Percentiles rank a stretch among this genome's conserved stretches.
These are phyloP conservation scores for Onchidella celtica DNA, from an alignment of 2,888 invertebrate species.

Conservation along the genomic window DNA sequence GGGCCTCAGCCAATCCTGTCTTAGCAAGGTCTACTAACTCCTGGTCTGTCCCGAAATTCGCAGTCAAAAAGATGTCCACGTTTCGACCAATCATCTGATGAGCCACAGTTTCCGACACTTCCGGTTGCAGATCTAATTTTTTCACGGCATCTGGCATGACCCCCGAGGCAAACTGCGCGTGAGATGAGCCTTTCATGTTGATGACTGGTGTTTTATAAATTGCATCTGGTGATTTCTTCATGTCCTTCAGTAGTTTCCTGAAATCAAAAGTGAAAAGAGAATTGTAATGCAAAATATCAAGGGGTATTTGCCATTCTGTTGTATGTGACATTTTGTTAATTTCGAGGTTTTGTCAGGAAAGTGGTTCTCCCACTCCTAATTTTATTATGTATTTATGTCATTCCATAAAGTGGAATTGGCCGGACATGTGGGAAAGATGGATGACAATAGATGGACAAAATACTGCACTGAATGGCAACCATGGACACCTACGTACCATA, in stretches of 20 bases:
- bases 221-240: slow-evolving; percentile 31
- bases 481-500: no score
- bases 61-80: slow-evolving; percentile 58
- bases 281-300: no score
- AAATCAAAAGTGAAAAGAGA: background rate
- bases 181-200: slow-evolving; percentile 62
- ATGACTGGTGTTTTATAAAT: slow-evolving; percentile 62
- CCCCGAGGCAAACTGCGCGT: slow-evolving; percentile 67
- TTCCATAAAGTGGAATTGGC: no score
- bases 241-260: slow-evolving; percentile 53
- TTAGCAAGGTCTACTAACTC: slow-evolving; percentile 21
- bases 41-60: slow-evolving; percentile 18
- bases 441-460: no score
- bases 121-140: slow-evolving; percentile 60
- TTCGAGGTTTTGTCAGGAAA: no score
- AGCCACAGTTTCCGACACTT: slow-evolving; percentile 57
- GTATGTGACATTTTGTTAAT: no score
- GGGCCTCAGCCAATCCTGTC: slow-evolving; percentile 4
- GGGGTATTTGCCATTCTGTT: no score
- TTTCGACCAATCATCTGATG: slow-evolving; percentile 58
- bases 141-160: slow-evolving; percentile 61
- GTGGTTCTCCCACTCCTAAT: no score
- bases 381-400: no score
- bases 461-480: no score
- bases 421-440: no score